Evolutionary conservation across 2,888 invertebrate species (phyloP).

Genomic region (Drosophila aldrichi): DNA sequence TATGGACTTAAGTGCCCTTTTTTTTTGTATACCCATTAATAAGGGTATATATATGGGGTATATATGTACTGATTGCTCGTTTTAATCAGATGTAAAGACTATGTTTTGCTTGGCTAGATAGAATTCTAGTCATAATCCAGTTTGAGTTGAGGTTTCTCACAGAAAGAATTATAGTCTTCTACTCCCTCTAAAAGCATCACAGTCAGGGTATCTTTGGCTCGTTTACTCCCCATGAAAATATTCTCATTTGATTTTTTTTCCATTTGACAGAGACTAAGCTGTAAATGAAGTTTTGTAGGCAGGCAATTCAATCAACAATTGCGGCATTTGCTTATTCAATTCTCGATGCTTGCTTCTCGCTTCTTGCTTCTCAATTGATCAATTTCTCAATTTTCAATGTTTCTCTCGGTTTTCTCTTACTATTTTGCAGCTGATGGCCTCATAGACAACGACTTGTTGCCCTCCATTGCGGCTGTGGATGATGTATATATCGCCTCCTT

Average conservation of each 20-base stretch:
- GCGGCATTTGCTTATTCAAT: constrained; percentile 46
- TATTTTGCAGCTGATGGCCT: constrained; percentile 39
- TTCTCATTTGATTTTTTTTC: neutral
- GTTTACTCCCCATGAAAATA: neutral
- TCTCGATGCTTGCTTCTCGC: constrained; percentile 10
- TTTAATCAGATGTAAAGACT: too few relatives aligned
- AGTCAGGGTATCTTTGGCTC: neutral
- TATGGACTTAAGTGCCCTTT: constrained; percentile 37
- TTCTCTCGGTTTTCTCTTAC: constrained; percentile 1
- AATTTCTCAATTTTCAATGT: constrained; percentile 13
- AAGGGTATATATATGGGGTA: neutral
- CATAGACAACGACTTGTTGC: constrained; percentile 67
- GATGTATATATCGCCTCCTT: constrained; percentile 74
- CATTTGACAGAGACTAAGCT: constrained; percentile 40
- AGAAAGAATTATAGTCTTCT: neutral
- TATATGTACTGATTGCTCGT: too few relatives aligned
- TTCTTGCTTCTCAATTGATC: constrained; percentile 18
- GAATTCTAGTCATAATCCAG: neutral
- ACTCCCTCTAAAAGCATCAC: neutral
- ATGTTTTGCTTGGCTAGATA: too few relatives aligned
- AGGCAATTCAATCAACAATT: constrained; percentile 60
- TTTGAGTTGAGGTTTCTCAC: neutral
- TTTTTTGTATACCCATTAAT: constrained; percentile 1
- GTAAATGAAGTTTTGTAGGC: constrained; percentile 44
- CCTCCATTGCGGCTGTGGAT: constrained; percentile 62